Percentiles rank a stretch among this genome's conserved stretches.
Evolutionary conservation across 1,140 invertebrate species (phyloP).

Genomic region (Bemisia tabaci): DNA sequence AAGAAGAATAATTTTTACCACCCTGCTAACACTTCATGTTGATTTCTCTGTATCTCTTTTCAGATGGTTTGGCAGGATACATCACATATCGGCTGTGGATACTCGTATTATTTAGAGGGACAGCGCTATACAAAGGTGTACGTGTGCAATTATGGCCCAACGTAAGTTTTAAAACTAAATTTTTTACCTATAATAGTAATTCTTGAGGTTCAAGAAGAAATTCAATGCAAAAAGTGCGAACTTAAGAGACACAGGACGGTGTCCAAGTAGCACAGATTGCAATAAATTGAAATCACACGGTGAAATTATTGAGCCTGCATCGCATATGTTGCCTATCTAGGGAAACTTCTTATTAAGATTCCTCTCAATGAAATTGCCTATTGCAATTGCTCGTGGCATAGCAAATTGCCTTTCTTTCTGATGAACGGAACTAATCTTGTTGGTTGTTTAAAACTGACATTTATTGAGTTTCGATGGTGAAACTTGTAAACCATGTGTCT

Average conservation of each 20-base stretch:
- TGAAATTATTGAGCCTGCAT: constrained; percentile 9
- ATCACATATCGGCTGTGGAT: constrained; percentile 64
- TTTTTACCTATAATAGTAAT: constrained; percentile 4
- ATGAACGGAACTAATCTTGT: neutral
- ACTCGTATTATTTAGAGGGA: constrained; percentile 58
- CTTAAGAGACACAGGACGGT: constrained; percentile 16
- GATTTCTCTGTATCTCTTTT: too few species aligned
- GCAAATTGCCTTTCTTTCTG: constrained; percentile 3
- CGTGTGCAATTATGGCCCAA: constrained; percentile 74
- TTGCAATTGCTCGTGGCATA: neutral
- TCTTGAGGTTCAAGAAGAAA: neutral
- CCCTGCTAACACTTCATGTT: too few species aligned
- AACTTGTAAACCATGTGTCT: too few species aligned
- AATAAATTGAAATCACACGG: constrained; percentile 10
- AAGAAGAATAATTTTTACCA: too few species aligned
- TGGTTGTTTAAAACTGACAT: constrained; percentile 1
- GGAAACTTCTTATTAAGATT: constrained; percentile 6
- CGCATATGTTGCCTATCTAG: constrained; percentile 1
- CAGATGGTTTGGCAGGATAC: constrained; percentile 68
- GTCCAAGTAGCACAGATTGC: constrained; percentile 17
- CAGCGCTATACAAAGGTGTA: constrained; percentile 60
- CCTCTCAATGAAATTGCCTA: constrained; percentile 6
- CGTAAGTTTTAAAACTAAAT: constrained; percentile 35
- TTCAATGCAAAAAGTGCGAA: constrained; percentile 14
- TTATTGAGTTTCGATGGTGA: constrained; percentile 11